Evolutionary conservation across 2,113 vertebrate genomes (phyloP), one percentile per base, ranked within the genome.

Genomic region (Agapornis roseicollis): DNA sequence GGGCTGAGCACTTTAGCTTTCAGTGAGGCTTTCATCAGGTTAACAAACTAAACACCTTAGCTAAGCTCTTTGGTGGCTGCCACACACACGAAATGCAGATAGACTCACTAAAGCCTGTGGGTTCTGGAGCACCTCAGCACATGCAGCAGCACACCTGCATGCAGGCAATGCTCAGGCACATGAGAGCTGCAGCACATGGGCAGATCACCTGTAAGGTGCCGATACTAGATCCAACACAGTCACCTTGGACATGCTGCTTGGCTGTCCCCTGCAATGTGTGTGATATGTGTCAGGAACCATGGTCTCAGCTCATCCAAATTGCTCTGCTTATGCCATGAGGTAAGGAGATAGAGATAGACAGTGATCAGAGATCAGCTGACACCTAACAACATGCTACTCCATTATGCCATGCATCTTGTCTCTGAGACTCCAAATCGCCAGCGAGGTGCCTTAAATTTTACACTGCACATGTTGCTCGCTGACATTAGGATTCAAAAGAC

Each of bases 101-200:
- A 4, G 4, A 1, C 2, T 10, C 65, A 4, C 23, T 9, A 13
- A 25, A 16, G 28, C 14, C 27, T 2, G 31, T 6, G 27, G 25
- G 74, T 2, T n/a, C 27, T 3, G 61, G 23, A 44, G 52, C 61
- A 8, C 3, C 2, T 7, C 27, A 25, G 85, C 42, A 6, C 31
- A 10, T 1, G 6, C 50, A 27, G 68, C 42, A 33, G 74, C 44
- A 13, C 27, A 56, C 2, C 16, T 2, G 19, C 4, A 17, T 0
- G 10, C 0, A 2, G 6, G 19, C 29, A 11, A 9, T 1, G 25
- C 28, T 13, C n/a, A 10, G 33, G 39, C 33, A 27, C 2, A 5
- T 0, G 22, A 47, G 66, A 41, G 49, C 47, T 9, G 35, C 8
- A 4, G 49, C 58, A 37, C 25, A 8, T 0, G 11, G 29, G 23